phyloP scores from a whole-genome alignment of 2,113 vertebrate genomes.

The Casuarius casuarius region DNA sequence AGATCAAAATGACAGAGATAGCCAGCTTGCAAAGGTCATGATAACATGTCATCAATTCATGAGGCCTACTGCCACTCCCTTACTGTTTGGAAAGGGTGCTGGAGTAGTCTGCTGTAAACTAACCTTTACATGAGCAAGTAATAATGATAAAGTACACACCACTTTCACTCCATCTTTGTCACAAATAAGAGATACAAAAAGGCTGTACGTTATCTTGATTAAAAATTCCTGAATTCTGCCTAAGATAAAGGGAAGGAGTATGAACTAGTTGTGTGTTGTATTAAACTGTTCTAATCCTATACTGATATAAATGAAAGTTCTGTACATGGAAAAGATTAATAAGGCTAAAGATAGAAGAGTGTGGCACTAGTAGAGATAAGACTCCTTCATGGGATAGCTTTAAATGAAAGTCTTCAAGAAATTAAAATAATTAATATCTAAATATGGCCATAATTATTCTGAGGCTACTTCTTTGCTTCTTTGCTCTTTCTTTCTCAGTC shows the following conservation, averaged over 20 bases:
- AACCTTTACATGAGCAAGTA: not conserved
- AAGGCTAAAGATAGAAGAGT: not conserved
- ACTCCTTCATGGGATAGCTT: not conserved
- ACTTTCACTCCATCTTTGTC: not conserved
- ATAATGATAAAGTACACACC: not conserved
- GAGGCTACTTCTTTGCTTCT: not conserved
- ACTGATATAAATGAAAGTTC: not conserved
- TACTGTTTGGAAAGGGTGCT: conserved; percentile 13
- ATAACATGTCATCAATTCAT: conserved; percentile 39
- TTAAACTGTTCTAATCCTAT: not conserved
- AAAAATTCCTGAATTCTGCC: not conserved
- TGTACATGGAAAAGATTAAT: not conserved
- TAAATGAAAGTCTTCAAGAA: not conserved
- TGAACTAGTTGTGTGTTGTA: not conserved
- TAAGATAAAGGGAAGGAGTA: not conserved
- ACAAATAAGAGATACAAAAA: not conserved
- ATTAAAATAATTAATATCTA: not conserved
- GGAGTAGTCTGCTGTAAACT: not conserved
- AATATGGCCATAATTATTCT: not conserved
- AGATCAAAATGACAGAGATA: conserved; percentile 47
- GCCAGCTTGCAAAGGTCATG: conserved; percentile 35
- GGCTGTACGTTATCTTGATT: not conserved
- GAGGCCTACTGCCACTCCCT: not conserved
- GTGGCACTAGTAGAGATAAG: not conserved
- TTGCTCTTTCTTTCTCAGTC: not conserved